Percentiles rank a stretch among this genome's conserved stretches.
phyloP scores from a whole-genome alignment of 2,888 invertebrate genomes.

The Agriopis leucophaearia region DNA sequence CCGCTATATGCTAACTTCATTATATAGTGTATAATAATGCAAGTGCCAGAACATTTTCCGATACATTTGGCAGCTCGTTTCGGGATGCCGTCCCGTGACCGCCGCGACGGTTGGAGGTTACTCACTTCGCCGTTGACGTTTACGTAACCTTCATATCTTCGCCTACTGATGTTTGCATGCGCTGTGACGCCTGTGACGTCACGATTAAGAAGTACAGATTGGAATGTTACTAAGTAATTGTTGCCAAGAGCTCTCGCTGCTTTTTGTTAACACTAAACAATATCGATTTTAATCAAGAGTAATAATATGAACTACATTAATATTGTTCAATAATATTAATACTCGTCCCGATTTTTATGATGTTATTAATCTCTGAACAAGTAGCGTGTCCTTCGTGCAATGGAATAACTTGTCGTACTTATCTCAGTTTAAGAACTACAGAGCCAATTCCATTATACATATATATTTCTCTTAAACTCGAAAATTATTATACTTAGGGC shows the following conservation, averaged over 20 bases:
- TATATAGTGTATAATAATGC: constrained; percentile 37
- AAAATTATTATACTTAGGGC: too few species aligned
- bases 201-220: constrained; percentile 21
- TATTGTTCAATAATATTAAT: neutral
- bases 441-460: too few species aligned
- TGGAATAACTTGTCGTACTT: too few species aligned
- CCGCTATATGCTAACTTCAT: constrained; percentile 4
- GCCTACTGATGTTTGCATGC: constrained; percentile 21
- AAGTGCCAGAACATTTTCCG: constrained; percentile 49
- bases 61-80: constrained; percentile 53
- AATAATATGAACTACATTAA: constrained; percentile 9
- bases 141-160: constrained; percentile 51
- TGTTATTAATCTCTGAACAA: too few species aligned
- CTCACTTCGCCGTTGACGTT: constrained; percentile 47
- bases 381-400: too few species aligned
- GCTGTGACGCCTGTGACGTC: constrained; percentile 40
- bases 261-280: constrained; percentile 39
- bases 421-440: too few species aligned
- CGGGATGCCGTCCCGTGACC: constrained; percentile 59
- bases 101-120: constrained; percentile 50
- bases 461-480: too few species aligned
- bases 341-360: too few species aligned
- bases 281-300: constrained; percentile 14
- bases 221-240: constrained; percentile 28
- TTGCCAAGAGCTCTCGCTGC: constrained; percentile 23